Evolutionary conservation across 2,113 vertebrate genomes (phyloP), one percentile per base, ranked within the genome.

Genomic region (Dendropsophus ebraccatus): DNA sequence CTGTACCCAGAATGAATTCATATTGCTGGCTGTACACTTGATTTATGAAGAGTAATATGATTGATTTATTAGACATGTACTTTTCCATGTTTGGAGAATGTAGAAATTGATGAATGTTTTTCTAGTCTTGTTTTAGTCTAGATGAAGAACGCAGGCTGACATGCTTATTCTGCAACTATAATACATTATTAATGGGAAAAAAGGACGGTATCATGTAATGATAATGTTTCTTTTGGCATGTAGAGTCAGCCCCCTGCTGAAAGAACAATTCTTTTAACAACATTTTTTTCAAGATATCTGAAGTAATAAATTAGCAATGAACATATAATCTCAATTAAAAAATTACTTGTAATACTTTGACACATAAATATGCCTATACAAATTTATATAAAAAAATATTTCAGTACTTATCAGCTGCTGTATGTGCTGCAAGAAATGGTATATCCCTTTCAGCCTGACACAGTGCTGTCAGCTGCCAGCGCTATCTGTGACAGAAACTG

Each of bases 41-140:
- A 87, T 87, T 87, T 87, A 87, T 87, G 85, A 41, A 35, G 77
- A 32, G 85, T 81, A 81, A 60, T 87, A 74, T 81, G 85, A 87
- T 81, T 87, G 85, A 87, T 87, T 87, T 62, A 87, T 87, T 87
- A 81, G 78, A 81, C 50, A 54, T 81, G 77, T 81, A 87, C 54
- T 87, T 87, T 86, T 87, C 85, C 54, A 62, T 87, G 85, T 87
- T 87, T 87, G 45, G 77, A 80, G 76, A 87, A 72, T 67, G 77
- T 73, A 87, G 41, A 87, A 56, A 73, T 72, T 81, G 77, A 81
- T 81, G 84, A 86, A 86, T 86, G 84, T 86, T 86, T 86, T 86
- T 86, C 69, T 86, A 86, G 84, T 50, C 84, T 12, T 78, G 75
- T 85, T 86, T 73, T 81, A 80, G 49, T 62, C 84, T 23, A 62